Evolutionary conservation across 2,888 invertebrate species (phyloP).

Genomic region (Tipula confusa): DNA sequence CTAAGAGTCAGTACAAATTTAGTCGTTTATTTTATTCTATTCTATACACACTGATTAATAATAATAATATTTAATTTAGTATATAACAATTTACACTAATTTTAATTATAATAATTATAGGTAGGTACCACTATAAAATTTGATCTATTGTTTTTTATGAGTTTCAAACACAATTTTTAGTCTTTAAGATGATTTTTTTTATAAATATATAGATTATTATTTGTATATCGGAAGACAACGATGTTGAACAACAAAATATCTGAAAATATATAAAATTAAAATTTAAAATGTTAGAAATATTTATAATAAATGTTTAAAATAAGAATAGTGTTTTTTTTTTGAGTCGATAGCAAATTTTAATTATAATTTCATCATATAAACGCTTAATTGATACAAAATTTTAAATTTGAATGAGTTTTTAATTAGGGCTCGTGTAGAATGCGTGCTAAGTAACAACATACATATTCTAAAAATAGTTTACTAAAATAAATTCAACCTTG

Average conservation of each 20-base stretch:
- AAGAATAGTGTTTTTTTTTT: no score
- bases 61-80: not conserved
- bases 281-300: not conserved
- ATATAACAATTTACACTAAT: not conserved
- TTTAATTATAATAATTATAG: not conserved
- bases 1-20: not conserved
- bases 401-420: not conserved
- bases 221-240: constrained; percentile 7
- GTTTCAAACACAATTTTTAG: not conserved
- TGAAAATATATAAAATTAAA: not conserved
- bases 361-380: not conserved
- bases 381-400: not conserved
- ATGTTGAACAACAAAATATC: not conserved
- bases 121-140: not conserved
- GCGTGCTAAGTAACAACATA: not conserved
- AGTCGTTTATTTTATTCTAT: not conserved
- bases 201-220: no score
- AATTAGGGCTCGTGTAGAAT: not conserved
- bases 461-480: not conserved
- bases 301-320: not conserved
- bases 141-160: not conserved
- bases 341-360: not conserved
- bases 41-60: not conserved
- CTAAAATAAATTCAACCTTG: not conserved
- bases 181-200: not conserved